Base-by-base conservation (phyloP, 2,797 vertebrate species). In the Lepidocolaptes lacrymiger region DNA sequence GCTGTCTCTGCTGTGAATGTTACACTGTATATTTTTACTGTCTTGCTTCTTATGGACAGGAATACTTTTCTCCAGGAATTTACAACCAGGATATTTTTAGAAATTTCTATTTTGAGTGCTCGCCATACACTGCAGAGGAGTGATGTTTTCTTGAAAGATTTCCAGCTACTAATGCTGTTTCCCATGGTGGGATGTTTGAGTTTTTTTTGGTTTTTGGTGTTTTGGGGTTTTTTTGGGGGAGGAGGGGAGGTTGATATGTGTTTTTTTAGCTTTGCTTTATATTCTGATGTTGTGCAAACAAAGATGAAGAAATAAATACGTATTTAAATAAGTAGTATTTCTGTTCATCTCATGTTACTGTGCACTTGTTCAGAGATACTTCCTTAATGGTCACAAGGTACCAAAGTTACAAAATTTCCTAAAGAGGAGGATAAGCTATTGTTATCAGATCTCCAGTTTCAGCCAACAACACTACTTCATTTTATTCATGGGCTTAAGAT, bases 41-140 rank as follows among this genome's bases (percentile, higher is more conserved):
- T 52, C 44, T 37, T 34, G 14, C 13, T 81, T 41, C 46, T 67
- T 48, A n/a, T 23, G 21, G 56, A 54, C 68, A 91, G 16, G 28
- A 76, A 83, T 80, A 23, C 5, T 83, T 88, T 85, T 20, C 36
- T 63, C 32, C 59, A 80, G 55, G 28, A 83, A 86, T 56, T 94
- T 76, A 37, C 63, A 93, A 66, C 19, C 21, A 71, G 21, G 10
- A 44, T 88, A 76, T 71, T 92, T 94, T 89, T 77, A 91, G 85
- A 71, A 77, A 34, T 41, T 32, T 78, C 34, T 49, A 13, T 85
- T 87, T 54, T 72, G 58, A 61, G 44, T 61, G 8, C 21, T 66
- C 32, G 62, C 20, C 10, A 23, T 46, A 52, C 18, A 62, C 27
- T 66, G n/a, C 43, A 88, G 59, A 87, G 62, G 21, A 91, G 12